These are phyloP conservation scores for Himalopsyche tibetana DNA, from an alignment of 2,888 invertebrate species.

Conservation along the genomic window DNA sequence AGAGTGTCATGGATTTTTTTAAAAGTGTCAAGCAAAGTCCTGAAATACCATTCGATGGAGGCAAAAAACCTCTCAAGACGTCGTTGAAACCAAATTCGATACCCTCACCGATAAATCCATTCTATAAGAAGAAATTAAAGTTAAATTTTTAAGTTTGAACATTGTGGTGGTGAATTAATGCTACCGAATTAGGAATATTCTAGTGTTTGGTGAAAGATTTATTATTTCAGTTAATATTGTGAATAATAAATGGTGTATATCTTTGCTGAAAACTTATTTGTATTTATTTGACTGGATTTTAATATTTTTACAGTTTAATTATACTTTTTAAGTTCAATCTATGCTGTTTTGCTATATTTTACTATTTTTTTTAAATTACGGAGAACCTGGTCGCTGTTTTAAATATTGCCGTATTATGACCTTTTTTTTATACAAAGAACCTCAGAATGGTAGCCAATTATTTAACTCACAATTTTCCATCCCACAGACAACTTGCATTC, in stretches of 20 bases:
- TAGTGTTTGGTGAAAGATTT: neutral
- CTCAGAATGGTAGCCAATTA: too few species aligned
- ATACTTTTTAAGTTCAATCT: neutral
- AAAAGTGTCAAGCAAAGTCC: constrained; percentile 84
- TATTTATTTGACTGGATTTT: neutral
- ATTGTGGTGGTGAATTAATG: neutral
- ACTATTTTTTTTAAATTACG: too few species aligned
- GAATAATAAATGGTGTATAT: neutral
- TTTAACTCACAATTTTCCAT: too few species aligned
- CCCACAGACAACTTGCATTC: too few species aligned
- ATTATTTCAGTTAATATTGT: constrained; percentile 18
- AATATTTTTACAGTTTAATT: neutral
- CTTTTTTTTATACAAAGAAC: too few species aligned
- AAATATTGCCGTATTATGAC: too few species aligned
- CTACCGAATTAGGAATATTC: neutral
- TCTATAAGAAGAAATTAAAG: constrained; percentile 79
- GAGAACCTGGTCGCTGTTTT: too few species aligned
- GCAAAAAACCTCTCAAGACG: constrained; percentile 82
- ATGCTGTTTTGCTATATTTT: neutral
- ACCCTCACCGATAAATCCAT: constrained; percentile 86
- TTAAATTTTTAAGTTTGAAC: constrained; percentile 65
- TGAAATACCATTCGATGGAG: constrained; percentile 85
- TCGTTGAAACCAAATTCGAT: constrained; percentile 83
- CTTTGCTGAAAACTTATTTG: neutral
- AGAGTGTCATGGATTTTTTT: constrained; percentile 85